Base-by-base conservation (phyloP, 2,797 vertebrate genomes). In the Poecilia velifera region DNA sequence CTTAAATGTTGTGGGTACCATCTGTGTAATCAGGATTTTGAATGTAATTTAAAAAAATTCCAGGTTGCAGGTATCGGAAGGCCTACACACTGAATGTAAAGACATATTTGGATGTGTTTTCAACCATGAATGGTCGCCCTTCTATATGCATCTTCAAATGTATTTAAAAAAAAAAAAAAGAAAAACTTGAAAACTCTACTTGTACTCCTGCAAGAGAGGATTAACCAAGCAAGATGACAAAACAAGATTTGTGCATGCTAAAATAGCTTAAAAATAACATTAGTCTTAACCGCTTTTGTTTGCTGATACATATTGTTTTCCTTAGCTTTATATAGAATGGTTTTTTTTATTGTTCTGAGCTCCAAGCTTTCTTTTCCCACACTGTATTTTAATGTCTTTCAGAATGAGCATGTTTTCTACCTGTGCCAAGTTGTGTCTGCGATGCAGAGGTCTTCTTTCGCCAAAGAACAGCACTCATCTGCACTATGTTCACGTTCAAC, bases 331-430 rank as follows among this genome's bases (percentile, higher is more conserved):
- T 39, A 8, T 20, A 39, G 20, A 66, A 39, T 10, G 34, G 34
- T 36, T 36, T 18, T 28, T 66, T 71, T 13, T 43, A 14, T 43
- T 28, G 25, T 68, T 20, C 62, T 25, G 22, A 68, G 20, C 18
- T 68, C 36, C 64, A 22, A 20, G 36, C 20, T 25, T 79, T 9
- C 20, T 14, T 73, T 5, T 85, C 18, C 46, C 74, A 84, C 28
- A 62, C n/a, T 18, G 28, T 10, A 25, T 83, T 2, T 77, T 64
- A 1, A 2, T 66, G 46, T 80, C 8, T 76, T 76, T 47, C 84
- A 93, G 91, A 76, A 70, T 84, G 3, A 0, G 6, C 64, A 96
- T 95, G 95, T 86, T 91, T 41, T 89, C 84, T 13, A 66, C 78
- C 20, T 88, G 76, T 76, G 87, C 88, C 72, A 83, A 84, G 79